Percentiles rank a stretch among this genome's conserved stretches.
phyloP scores from a whole-genome alignment of 2,888 invertebrate species.

The Epiblema foenella region DNA sequence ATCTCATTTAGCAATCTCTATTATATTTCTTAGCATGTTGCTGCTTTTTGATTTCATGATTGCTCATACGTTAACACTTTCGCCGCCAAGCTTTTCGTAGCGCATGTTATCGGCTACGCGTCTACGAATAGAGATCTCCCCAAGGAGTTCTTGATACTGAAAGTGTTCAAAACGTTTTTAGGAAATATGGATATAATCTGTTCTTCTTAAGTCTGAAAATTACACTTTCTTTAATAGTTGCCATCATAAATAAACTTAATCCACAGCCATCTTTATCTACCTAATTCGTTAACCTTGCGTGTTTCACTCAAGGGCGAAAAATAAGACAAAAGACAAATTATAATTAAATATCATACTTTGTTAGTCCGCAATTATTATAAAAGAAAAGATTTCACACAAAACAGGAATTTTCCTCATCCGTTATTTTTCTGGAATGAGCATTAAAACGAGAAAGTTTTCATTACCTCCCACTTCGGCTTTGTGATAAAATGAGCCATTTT shows the following conservation, averaged over 20 bases:
- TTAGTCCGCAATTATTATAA: neutral
- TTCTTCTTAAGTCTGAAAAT: neutral
- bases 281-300: neutral
- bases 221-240: neutral
- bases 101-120: too few relatives aligned
- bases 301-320: neutral
- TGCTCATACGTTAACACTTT: too few relatives aligned
- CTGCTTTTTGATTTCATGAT: neutral
- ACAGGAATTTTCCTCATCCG: neutral
- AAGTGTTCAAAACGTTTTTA: too few relatives aligned
- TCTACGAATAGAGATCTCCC: too few relatives aligned
- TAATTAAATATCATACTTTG: slow-evolving; percentile 12
- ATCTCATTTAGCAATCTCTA: neutral
- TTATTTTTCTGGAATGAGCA: neutral
- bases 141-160: too few relatives aligned
- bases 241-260: neutral
- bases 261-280: neutral
- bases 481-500: neutral
- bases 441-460: slow-evolving; percentile 11
- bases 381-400: slow-evolving; percentile 8
- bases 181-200: neutral
- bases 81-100: too few relatives aligned
- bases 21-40: neutral
- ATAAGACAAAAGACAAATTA: slow-evolving; percentile 1
- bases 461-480: slow-evolving; percentile 7